Conservation (phyloP, 37 sponge, comb jelly and placozoan species). For the Halichondria panicea region DNA sequence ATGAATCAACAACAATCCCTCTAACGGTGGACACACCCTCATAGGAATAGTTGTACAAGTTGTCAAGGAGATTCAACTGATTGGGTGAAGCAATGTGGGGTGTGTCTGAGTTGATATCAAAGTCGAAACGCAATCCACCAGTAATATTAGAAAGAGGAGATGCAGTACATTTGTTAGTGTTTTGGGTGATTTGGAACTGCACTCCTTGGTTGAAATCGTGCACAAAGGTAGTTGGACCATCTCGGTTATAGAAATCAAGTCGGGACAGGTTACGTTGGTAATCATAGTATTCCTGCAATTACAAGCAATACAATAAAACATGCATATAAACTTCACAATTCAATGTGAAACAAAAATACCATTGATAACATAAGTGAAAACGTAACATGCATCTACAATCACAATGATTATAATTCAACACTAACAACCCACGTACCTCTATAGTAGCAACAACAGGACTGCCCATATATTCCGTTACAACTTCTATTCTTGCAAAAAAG, state of each 20-base stretch:
- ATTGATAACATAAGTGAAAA: background rate
- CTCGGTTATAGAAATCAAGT: constrained; percentile 10
- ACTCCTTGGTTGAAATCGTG: constrained; percentile 50
- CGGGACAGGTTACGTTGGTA: constrained; percentile 18
- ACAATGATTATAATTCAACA: background rate
- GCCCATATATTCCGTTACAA: too few species aligned
- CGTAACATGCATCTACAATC: background rate
- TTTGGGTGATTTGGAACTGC: constrained; percentile 38
- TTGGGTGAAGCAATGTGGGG: constrained; percentile 1
- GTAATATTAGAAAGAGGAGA: background rate
- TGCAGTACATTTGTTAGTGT: constrained; percentile 12
- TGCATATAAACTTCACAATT: too few species aligned
- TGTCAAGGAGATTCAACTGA: constrained; percentile 9
- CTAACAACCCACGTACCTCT: background rate
- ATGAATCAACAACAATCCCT: constrained; percentile 56
- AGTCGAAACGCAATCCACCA: background rate
- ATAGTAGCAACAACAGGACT: background rate
- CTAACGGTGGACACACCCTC: constrained; percentile 62
- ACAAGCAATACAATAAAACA: background rate
- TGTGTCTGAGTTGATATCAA: background rate
- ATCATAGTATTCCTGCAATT: constrained; percentile 35
- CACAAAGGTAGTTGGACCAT: constrained; percentile 12
- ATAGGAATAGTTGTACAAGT: constrained; percentile 42
- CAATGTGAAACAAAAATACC: too few species aligned
- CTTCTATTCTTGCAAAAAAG: constrained; percentile 32